Base-by-base conservation (phyloP, 2,113 vertebrate genomes). In the Mobula hypostoma region DNA sequence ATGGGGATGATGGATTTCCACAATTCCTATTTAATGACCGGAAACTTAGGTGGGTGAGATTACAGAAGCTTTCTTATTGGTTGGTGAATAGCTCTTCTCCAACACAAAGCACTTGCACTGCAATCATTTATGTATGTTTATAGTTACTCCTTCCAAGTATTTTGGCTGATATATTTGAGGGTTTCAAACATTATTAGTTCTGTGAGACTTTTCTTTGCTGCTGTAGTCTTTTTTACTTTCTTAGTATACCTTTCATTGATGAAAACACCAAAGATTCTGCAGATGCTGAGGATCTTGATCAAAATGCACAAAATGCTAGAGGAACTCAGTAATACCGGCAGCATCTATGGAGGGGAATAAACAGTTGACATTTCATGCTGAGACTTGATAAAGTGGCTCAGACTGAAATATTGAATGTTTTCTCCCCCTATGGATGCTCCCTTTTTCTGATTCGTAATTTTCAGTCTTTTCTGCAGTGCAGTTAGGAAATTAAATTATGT, bases 1-100 rank as follows among this genome's bases (percentile, higher is more conserved):
- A 96, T 99, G 97, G 99, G 99, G 95, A 99, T 99, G 98, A 99
- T 99, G 97, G 99, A 99, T 97, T 99, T 99, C 97, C 98, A 99
- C 97, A 99, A 99, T 96, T 98, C 99, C 95, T 99, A 99, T 95
- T 96, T 99, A 97, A 99, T 99, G 98, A 99, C 99, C 95, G 99
- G 99, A 96, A 99, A 99, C 98, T 96, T 99, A 97, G 99, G 99
- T 99, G 98, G 98, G 98, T 97, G 97, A 48, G 19, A 24, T 93
- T 40, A 27, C 5, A 72, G 21, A 27, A 7, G 29, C 32, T 68
- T 87, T 88, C 58, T 0, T 2, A n/a, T 32, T 88, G n/a, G 29
- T 5, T 88, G 85, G 36, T 17, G 58, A 61, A n/a, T 88, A 88
- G 15, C 14, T n/a, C 58, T n/a, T 32, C 61, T 66, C 61, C 14